phyloP scores from a whole-genome alignment of 2,797 vertebrate genomes.

The Octomys mimax region DNA sequence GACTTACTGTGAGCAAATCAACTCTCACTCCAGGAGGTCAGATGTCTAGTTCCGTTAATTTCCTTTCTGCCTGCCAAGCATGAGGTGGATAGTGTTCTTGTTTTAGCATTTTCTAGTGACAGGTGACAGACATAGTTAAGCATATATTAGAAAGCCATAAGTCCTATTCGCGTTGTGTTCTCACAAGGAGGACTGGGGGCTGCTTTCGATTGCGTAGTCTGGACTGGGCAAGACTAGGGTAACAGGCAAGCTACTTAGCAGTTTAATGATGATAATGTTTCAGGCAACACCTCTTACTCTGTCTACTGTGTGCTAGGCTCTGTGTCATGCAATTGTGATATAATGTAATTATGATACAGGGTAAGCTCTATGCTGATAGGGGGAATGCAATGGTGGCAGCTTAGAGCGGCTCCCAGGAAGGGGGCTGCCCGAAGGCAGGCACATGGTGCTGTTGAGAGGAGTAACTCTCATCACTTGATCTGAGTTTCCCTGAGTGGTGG shows the following conservation, averaged over 20 bases:
- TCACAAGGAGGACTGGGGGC: not conserved
- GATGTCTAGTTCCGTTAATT: conserved; percentile 22
- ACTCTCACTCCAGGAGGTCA: not conserved
- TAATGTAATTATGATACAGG: not conserved
- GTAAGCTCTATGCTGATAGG: not conserved
- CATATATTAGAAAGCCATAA: not conserved
- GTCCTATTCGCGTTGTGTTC: not conserved
- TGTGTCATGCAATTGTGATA: not conserved
- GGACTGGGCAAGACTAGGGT: conserved; percentile 16
- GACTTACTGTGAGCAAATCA: not conserved
- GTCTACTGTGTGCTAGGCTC: not conserved
- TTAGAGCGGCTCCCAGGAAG: not conserved
- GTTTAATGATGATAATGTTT: conserved; percentile 9
- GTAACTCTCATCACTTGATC: not conserved
- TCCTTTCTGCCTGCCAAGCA: not conserved
- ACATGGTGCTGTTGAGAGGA: not conserved
- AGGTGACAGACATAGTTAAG: not conserved
- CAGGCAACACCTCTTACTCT: not conserved
- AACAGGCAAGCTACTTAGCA: not conserved
- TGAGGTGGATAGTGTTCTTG: not conserved
- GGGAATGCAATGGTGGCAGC: not conserved
- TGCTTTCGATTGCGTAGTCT: not conserved
- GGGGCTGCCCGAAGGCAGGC: not conserved
- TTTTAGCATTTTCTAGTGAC: not conserved
- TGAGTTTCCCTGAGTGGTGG: not conserved